Evolutionary conservation across 2,888 invertebrate genomes (phyloP).

Genomic region (Prenolepis imparis): DNA sequence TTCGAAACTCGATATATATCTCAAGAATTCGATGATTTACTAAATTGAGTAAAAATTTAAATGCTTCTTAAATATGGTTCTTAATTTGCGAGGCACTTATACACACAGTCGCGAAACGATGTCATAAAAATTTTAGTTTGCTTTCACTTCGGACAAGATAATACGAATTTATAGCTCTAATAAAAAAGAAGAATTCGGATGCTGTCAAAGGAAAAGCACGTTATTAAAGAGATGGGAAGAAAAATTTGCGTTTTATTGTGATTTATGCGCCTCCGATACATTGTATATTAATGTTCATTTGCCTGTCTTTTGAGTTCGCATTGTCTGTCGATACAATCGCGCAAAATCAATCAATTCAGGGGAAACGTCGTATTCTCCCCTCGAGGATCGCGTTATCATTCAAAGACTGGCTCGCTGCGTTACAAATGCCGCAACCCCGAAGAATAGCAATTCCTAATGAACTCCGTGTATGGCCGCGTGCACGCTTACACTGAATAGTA

Average conservation of each 20-base stretch:
- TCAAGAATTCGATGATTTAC: not conserved
- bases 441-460: slow-evolving; percentile 45
- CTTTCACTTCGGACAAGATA: not conserved
- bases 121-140: not conserved
- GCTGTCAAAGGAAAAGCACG: slow-evolving; percentile 37
- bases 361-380: slow-evolving; percentile 68
- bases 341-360: slow-evolving; percentile 76
- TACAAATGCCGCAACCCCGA: slow-evolving; percentile 39
- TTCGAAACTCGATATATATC: not conserved
- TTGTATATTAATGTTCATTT: slow-evolving; percentile 81
- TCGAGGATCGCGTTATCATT: slow-evolving; percentile 55
- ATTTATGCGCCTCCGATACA: slow-evolving; percentile 51
- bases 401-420: slow-evolving; percentile 58
- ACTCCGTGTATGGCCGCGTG: slow-evolving; percentile 4
- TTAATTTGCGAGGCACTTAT: not conserved
- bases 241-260: slow-evolving; percentile 42
- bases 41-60: not conserved
- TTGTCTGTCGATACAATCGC: slow-evolving; percentile 76
- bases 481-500: slow-evolving; percentile 21
- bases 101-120: not conserved
- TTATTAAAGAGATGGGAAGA: slow-evolving; percentile 15
- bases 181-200: not conserved
- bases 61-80: not conserved
- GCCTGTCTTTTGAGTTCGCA: slow-evolving; percentile 73
- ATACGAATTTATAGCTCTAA: slow-evolving; percentile 7